Evolutionary conservation across 1,140 invertebrate genomes (phyloP).

Genomic region (Diorhabda sublineata): DNA sequence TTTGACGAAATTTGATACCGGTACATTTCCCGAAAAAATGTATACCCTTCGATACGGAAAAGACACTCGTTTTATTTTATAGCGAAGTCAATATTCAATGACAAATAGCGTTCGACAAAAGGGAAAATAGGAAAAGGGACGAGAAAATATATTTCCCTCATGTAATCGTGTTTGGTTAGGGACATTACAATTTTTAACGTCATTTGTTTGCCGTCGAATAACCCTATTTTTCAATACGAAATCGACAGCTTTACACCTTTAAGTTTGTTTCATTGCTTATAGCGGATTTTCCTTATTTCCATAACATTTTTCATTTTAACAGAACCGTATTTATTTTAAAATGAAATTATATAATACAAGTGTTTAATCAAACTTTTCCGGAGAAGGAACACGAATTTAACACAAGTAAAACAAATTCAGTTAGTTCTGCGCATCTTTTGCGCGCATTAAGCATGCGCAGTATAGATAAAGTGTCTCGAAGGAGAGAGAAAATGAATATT

Average conservation of each 20-base stretch:
- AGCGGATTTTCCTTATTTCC: not conserved
- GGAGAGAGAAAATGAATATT: too few relatives aligned
- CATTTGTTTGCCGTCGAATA: conserved; percentile 28
- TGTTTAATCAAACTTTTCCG: too few relatives aligned
- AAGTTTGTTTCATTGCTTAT: not conserved
- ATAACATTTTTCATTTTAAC: not conserved
- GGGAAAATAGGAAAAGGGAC: conserved; percentile 8
- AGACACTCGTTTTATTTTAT: conserved; percentile 16
- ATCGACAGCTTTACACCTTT: conserved; percentile 20
- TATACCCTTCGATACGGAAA: not conserved
- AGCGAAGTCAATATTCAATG: conserved; percentile 14
- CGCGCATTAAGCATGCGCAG: too few relatives aligned
- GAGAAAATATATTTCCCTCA: conserved; percentile 28
- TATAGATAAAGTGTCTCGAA: too few relatives aligned
- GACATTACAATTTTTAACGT: conserved; percentile 18
- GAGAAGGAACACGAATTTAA: too few relatives aligned
- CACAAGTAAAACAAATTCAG: too few relatives aligned
- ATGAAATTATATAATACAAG: too few relatives aligned
- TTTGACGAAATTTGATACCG: conserved; percentile 1
- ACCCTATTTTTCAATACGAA: conserved; percentile 27
- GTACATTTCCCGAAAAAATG: not conserved
- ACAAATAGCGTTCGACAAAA: conserved; percentile 7
- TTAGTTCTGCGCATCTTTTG: too few relatives aligned
- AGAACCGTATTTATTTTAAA: not conserved
- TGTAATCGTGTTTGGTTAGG: conserved; percentile 28